These are phyloP conservation scores for Agonopterix subpropinquella DNA, from an alignment of 2,888 invertebrate species.

Conservation along the genomic window DNA sequence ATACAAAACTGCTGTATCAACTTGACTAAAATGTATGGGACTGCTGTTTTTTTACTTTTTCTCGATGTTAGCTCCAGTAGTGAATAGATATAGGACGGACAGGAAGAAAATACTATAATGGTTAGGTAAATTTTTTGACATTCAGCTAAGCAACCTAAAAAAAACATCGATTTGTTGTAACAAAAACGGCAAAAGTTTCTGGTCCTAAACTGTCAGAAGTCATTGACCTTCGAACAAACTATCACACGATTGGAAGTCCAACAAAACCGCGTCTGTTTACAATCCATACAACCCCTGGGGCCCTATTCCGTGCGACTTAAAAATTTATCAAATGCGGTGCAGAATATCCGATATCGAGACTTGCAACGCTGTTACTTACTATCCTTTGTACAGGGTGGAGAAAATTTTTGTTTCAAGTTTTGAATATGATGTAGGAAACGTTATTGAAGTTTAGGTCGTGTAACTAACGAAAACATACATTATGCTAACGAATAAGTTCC, in stretches of 20 bases:
- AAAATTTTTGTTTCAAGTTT: neutral
- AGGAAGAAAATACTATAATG: too few species aligned
- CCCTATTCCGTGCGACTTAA: conserved; percentile 48
- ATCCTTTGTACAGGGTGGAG: conserved; percentile 1
- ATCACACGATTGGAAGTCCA: neutral
- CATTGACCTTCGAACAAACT: neutral
- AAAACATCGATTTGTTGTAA: too few species aligned
- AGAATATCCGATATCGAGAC: conserved; percentile 25
- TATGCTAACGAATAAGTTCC: neutral
- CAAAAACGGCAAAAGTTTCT: neutral
- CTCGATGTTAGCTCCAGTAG: too few species aligned
- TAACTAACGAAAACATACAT: neutral
- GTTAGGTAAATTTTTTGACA: too few species aligned
- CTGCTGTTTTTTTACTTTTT: too few species aligned
- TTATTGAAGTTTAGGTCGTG: neutral
- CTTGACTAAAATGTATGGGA: too few species aligned
- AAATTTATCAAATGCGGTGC: conserved; percentile 58
- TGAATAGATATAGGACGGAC: too few species aligned
- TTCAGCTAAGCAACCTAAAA: too few species aligned
- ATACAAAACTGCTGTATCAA: too few species aligned
- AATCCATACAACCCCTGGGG: conserved; percentile 33
- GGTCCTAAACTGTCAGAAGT: neutral
- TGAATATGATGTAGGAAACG: neutral
- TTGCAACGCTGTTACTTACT: conserved; percentile 2
- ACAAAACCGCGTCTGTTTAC: conserved; percentile 1